phyloP scores from a whole-genome alignment of 2,888 invertebrate genomes.

The Eilema caniola region DNA sequence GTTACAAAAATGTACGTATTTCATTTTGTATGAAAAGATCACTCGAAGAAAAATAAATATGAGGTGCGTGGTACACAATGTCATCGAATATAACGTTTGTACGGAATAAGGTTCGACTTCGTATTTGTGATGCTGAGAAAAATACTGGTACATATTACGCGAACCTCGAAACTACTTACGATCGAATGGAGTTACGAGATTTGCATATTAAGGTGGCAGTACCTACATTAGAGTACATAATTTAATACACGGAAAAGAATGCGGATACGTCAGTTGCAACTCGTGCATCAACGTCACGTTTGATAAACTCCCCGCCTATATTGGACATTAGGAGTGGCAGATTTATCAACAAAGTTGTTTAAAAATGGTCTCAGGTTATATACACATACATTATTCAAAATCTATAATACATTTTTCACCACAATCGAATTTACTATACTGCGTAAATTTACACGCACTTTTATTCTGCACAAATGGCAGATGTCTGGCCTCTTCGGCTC shows the following conservation, averaged over 20 bases:
- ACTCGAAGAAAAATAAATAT: too few relatives aligned
- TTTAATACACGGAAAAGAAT: not conserved
- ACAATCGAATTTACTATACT: not conserved
- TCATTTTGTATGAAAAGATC: too few relatives aligned
- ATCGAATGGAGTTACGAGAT: not conserved
- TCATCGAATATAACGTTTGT: too few relatives aligned
- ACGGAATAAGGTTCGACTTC: too few relatives aligned
- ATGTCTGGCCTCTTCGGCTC: conserved; percentile 13
- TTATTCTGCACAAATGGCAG: not conserved
- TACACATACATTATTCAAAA: too few relatives aligned
- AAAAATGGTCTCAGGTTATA: not conserved
- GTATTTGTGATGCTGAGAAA: not conserved
- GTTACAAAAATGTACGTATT: too few relatives aligned
- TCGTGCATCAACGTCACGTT: not conserved
- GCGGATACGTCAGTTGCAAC: not conserved
- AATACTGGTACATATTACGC: not conserved
- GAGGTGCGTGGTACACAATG: too few relatives aligned
- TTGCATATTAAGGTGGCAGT: too few relatives aligned
- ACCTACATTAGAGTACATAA: not conserved
- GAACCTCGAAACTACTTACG: not conserved
- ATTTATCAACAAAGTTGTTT: not conserved
- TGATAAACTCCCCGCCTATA: not conserved
- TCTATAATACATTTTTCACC: not conserved
- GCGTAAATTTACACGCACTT: not conserved
- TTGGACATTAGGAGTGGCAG: not conserved